Evolutionary conservation across 1,140 invertebrate species (phyloP), one percentile per base, ranked within the genome.

Genomic region (Phortica variegata): DNA sequence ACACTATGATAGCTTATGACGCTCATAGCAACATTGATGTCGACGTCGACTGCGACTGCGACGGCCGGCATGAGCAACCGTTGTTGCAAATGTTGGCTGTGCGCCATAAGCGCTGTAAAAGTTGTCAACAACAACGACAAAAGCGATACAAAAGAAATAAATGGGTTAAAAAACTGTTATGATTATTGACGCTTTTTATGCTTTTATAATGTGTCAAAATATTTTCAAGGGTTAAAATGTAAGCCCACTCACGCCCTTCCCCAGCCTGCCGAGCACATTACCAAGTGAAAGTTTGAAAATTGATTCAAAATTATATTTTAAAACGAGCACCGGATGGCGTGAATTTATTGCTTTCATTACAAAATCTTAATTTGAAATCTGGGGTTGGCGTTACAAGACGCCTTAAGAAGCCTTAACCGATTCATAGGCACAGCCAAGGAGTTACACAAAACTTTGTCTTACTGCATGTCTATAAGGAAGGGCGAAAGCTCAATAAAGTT

Each of bases 111-210:
- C 34, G 31, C 20, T 18, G 46, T 16, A 56, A 56, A 52, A 56
- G 42, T 40, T 33, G 44, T 56, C 33, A 13, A 36, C 33, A 53
- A 58, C 42, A 58, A 48, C 48, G 44, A 52, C 42, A 55, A 52
- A 43, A 52, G 52, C 36, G 31, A 26, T 26, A 44, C 46, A 47
- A 38, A 21, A 43, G 52, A 56, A 69, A 63, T 68, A 68, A 68
- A 68, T 68, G 58, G 60, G 44, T 58, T 53, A 56, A 63, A n/a
- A 60, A 68, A 60, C 49, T 69, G 51, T 69, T 65, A 69, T 68
- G 63, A 68, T 63, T 68, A 68, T 68, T 63, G 63, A 68, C 65
- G 63, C 63, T 68, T 57, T 68, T 68, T 69, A 69, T 68, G 60
- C 60, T 68, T 69, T 68, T 69, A 68, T 68, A 68, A 68, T 69